Base-by-base conservation (phyloP, 2,888 invertebrate genomes). In the Tiliacea citrago region DNA sequence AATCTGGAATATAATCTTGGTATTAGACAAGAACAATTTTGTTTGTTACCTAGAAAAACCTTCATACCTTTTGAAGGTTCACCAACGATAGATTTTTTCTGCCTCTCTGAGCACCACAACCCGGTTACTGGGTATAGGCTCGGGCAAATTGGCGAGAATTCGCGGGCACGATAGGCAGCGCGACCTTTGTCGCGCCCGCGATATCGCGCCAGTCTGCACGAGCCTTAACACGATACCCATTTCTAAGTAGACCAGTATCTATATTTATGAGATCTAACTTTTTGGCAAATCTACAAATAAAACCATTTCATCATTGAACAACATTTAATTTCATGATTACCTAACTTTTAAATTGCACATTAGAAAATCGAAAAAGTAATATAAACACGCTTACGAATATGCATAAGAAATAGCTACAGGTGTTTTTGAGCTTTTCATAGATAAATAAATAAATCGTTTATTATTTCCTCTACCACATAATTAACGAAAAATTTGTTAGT, bases 1-100 rank as follows among this genome's bases (percentile, higher is more conserved):
- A 35, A 35, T 12, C 76, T 76, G 80, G 1, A 79, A 76, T 21
- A 49, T n/a, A 39, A 45, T 39, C 18, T 47, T n/a, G 13, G 29
- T 53, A 42, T 75, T 21, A 57, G 16, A 35, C 2, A 12, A 39
- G 18, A 42, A n/a, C 6, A n/a, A 39, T 57, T 62, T 6, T 73
- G 21, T 21, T 75, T 35, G 0, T 35, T 42, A 29, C n/a, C 39
- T 5, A 60, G 10, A 24, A 42, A 57, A 47, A 16, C 13, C 0
- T 29, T 18, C 29, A 45, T 35, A 75, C 18, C 6, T 29, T 9
- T 16, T 18, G 21, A 13, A 21, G 16, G 21, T 9, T 63, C 21
- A 24, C 12, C 8, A 10, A 51, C 7, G 16, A 18, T 0, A 7
- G 0, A 10, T 10, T n/a, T 24, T 12, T n/a, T 29, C 6, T 35